Conservation (phyloP, 1,140 invertebrate species). For the Sarcophaga peregrina region DNA sequence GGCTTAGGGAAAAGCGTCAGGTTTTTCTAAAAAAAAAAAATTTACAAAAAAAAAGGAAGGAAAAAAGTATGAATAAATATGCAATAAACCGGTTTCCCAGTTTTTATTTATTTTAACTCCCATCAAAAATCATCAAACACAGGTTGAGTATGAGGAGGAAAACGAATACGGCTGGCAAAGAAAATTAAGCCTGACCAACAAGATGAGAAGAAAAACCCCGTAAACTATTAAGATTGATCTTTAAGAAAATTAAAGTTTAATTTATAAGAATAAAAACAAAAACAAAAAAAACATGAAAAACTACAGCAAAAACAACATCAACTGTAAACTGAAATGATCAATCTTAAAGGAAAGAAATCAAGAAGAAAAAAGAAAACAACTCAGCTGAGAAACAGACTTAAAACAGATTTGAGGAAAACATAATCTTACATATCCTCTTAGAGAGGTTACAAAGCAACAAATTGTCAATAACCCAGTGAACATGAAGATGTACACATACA, state of each 20-base stretch:
- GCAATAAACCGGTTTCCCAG: background rate
- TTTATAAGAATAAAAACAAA: conserved; percentile 12
- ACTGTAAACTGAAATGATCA: background rate
- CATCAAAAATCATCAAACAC: background rate
- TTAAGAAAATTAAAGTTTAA: background rate
- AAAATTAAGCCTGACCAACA: background rate
- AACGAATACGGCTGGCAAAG: background rate
- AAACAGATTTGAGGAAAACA: too few species aligned
- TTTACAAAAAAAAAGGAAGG: background rate
- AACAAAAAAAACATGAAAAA: background rate
- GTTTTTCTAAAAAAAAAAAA: background rate
- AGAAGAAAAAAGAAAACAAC: too few species aligned
- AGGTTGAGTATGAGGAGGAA: background rate
- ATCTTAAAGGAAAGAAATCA: too few species aligned
- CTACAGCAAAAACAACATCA: background rate
- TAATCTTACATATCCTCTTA: too few species aligned
- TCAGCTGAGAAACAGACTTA: too few species aligned
- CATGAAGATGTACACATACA: too few species aligned
- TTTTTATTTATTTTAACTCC: background rate
- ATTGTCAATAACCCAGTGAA: too few species aligned
- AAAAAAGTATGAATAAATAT: conserved; percentile 1
- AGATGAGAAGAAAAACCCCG: background rate
- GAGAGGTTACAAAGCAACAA: too few species aligned
- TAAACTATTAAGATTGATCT: conserved; percentile 21
- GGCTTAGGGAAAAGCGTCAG: background rate